A percentile compares a stretch with the other conserved stretches of the same genome.
Conservation (phyloP, 2,113 vertebrate genomes). For the Sprattus sprattus region DNA sequence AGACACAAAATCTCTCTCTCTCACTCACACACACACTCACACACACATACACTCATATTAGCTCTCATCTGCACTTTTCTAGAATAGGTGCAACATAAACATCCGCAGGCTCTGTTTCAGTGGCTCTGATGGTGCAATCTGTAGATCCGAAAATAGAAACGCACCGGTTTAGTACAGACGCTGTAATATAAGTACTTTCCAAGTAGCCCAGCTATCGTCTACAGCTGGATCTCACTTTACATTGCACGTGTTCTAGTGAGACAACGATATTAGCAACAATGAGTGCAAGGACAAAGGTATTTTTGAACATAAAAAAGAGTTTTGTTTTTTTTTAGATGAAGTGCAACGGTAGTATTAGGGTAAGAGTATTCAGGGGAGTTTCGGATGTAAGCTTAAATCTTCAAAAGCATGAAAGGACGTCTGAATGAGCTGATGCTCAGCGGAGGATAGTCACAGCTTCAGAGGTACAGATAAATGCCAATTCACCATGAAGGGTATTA, state of each 20-base stretch:
- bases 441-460: not conserved
- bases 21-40: not conserved
- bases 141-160: not conserved
- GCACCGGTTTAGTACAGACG: not conserved
- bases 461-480: not conserved
- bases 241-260: not conserved
- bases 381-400: too few relatives aligned
- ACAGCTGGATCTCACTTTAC: slow-evolving; percentile 10
- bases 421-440: not conserved
- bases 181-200: not conserved
- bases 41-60: not conserved
- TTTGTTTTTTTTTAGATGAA: too few relatives aligned
- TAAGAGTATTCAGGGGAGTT: too few relatives aligned
- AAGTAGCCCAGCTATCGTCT: not conserved
- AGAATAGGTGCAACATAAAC: not conserved
- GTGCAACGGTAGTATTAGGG: too few relatives aligned
- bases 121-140: not conserved
- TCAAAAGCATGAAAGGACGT: not conserved
- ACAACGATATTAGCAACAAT: not conserved
- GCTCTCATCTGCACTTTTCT: not conserved
- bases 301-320: too few relatives aligned
- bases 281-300: too few relatives aligned
- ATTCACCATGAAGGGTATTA: not conserved
- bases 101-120: not conserved
- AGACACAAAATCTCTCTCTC: too few relatives aligned